Evolutionary conservation across 2,888 invertebrate genomes (phyloP).

Genomic region (Liodrosophila aerea): DNA sequence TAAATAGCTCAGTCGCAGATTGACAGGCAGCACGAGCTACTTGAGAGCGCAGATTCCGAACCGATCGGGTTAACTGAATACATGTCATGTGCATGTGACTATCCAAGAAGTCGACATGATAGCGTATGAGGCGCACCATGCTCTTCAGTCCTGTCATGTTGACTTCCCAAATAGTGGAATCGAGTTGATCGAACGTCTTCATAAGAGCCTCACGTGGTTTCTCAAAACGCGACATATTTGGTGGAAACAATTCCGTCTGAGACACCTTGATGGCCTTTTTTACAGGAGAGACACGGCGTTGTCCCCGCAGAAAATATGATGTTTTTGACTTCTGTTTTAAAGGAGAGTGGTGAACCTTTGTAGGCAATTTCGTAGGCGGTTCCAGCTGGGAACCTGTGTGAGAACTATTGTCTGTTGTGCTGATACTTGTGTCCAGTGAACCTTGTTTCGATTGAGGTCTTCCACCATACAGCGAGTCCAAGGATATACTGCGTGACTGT

Average conservation of each 20-base stretch:
- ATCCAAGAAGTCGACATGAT: slow-evolving; percentile 86
- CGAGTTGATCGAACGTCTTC: slow-evolving; percentile 86
- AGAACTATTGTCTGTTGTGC: slow-evolving; percentile 76
- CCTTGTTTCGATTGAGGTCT: slow-evolving; percentile 57
- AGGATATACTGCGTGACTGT: slow-evolving; percentile 55
- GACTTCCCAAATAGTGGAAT: slow-evolving; percentile 91
- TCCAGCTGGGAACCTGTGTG: slow-evolving; percentile 63
- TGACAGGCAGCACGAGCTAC: slow-evolving; percentile 94
- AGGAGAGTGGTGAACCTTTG: slow-evolving; percentile 63
- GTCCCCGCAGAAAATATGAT: slow-evolving; percentile 76
- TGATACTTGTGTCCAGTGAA: slow-evolving; percentile 60
- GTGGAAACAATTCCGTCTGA: slow-evolving; percentile 77
- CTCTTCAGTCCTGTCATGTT: slow-evolving; percentile 88
- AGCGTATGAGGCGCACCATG: slow-evolving; percentile 87
- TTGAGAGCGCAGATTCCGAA: slow-evolving; percentile 95
- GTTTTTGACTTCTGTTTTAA: slow-evolving; percentile 81
- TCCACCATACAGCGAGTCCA: slow-evolving; percentile 76
- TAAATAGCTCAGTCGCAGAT: slow-evolving; percentile 91
- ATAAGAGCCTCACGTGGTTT: slow-evolving; percentile 87
- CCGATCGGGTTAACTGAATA: slow-evolving; percentile 89
- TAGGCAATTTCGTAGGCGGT: background rate
- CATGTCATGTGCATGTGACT: slow-evolving; percentile 87
- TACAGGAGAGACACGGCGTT: slow-evolving; percentile 79
- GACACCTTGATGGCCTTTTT: slow-evolving; percentile 78
- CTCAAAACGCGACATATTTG: slow-evolving; percentile 83